Percentiles rank a stretch among this genome's conserved stretches.
phyloP scores from a whole-genome alignment of 2,888 invertebrate genomes.

The Hirtodrosophila histrioides region DNA sequence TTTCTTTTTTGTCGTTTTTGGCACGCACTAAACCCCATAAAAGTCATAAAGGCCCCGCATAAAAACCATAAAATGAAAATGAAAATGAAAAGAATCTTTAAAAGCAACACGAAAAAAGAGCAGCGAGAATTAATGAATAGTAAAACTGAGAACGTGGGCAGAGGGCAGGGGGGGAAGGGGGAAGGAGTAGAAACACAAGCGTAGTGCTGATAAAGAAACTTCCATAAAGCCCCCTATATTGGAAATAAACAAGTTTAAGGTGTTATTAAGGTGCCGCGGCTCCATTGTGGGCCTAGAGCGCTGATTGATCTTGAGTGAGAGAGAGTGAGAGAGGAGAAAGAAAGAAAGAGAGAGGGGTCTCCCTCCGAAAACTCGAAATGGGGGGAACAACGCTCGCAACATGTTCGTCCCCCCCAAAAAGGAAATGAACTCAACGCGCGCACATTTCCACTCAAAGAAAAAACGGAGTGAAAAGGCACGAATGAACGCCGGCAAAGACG shows the following conservation, averaged over 20 bases:
- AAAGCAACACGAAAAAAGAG: slow-evolving; percentile 49
- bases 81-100: slow-evolving; percentile 82
- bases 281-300: slow-evolving; percentile 31
- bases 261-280: slow-evolving; percentile 59
- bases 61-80: slow-evolving; percentile 83
- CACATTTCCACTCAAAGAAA: slow-evolving; percentile 67
- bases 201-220: slow-evolving; percentile 30
- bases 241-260: slow-evolving; percentile 71
- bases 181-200: slow-evolving; percentile 1
- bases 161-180: not conserved
- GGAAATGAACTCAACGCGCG: slow-evolving; percentile 39
- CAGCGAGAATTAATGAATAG: slow-evolving; percentile 60
- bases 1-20: slow-evolving; percentile 73
- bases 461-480: slow-evolving; percentile 57
- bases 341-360: slow-evolving; percentile 4
- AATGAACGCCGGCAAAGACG: slow-evolving; percentile 52
- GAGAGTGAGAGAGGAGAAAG: not conserved
- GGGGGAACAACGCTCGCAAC: slow-evolving; percentile 48
- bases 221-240: slow-evolving; percentile 1
- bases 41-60: slow-evolving; percentile 84
- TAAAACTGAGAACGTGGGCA: slow-evolving; percentile 9
- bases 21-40: slow-evolving; percentile 84
- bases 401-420: slow-evolving; percentile 52
- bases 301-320: slow-evolving; percentile 57
- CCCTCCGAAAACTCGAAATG: slow-evolving; percentile 1